A percentile compares a stretch with the other conserved stretches of the same genome.
Conservation (phyloP, 92 coral and sea anemone species). For the Actinernus sp. region DNA sequence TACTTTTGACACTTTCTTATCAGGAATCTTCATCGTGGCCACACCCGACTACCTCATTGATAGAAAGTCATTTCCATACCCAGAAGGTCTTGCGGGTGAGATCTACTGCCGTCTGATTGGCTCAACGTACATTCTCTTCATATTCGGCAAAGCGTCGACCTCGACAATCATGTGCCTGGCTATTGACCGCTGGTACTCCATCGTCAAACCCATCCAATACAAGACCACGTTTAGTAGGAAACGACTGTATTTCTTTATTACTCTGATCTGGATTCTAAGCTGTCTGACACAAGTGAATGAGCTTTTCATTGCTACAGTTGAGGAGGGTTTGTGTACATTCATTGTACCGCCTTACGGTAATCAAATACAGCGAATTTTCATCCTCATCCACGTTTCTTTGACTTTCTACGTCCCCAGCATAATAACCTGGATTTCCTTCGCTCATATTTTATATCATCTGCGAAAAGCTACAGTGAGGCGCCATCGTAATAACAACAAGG, state of each 20-base stretch:
- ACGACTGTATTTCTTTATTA: constrained; percentile 55
- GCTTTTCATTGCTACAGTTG: constrained; percentile 57
- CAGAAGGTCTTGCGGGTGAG: constrained; percentile 63
- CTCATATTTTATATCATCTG: constrained; percentile 65
- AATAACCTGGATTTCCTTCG: constrained; percentile 77
- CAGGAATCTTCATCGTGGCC: constrained; percentile 74
- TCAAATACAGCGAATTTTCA: constrained; percentile 56
- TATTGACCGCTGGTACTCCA: constrained; percentile 81
- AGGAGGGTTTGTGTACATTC: constrained; percentile 55
- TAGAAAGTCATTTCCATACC: constrained; percentile 58
- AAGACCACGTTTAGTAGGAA: constrained; percentile 65
- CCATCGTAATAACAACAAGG: constrained; percentile 57
- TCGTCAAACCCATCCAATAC: constrained; percentile 72
- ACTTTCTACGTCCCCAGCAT: constrained; percentile 80
- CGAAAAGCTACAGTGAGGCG: constrained; percentile 51
- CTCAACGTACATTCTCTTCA: constrained; percentile 74
- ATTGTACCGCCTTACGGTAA: constrained; percentile 50
- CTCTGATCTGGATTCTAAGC: constrained; percentile 72
- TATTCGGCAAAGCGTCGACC: constrained; percentile 80
- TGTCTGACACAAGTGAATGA: constrained; percentile 70
- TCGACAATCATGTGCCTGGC: constrained; percentile 85
- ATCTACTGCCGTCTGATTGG: constrained; percentile 80
- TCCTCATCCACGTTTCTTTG: constrained; percentile 65
- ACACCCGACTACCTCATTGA: constrained; percentile 76
- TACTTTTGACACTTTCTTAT: not conserved